Base-by-base conservation (phyloP, 2,797 vertebrate species). In the Acanthurus tractus region DNA sequence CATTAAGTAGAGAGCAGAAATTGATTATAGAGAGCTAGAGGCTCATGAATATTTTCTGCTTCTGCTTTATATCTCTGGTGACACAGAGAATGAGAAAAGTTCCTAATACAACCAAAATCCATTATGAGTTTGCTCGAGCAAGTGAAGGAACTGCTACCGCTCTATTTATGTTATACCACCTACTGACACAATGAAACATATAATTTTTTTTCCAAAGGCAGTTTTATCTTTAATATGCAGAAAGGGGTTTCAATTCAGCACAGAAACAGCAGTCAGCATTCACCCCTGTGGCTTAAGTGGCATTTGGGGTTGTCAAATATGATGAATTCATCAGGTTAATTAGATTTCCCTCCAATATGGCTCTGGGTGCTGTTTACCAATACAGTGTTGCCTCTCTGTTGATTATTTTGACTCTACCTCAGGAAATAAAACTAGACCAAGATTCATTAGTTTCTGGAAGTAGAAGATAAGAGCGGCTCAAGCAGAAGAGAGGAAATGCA, bases 241-340 rank as follows among this genome's bases (percentile, higher is more conserved):
- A 12, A 44, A 42, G 57, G 8, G 17, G 2, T 79, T 76, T 74
- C 36, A 78, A 71, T 61, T 29, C 53, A 74, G 34, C 22, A 45
- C 63, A 52, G 58, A 22, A 50, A 25, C 57, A 3, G 22, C 17
- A 81, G 62, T 79, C 22, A 78, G 45, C 36, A 83, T 83, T 76
- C 79, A 22, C 38, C 38, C 8, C 8, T 68, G 22, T 68, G 74
- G 74, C 76, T 81, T 63, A 0, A 82, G 85, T 73, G 25, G 38
- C 25, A 49, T 45, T 52, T 5, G 29, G 56, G 59, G 55, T 73
- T 82, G 81, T 87, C 63, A 85, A 72, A 68, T 64, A 70, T 68
- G 76, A 90, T 74, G 25, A 85, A 83, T 87, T 83, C 18, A 67
- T 78, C 56, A 70, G 58, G 54, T 46, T 78, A 74, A 84, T 90